These are phyloP conservation scores for Pterois miles DNA, from an alignment of 2,797 vertebrate genomes.

Conservation along the genomic window DNA sequence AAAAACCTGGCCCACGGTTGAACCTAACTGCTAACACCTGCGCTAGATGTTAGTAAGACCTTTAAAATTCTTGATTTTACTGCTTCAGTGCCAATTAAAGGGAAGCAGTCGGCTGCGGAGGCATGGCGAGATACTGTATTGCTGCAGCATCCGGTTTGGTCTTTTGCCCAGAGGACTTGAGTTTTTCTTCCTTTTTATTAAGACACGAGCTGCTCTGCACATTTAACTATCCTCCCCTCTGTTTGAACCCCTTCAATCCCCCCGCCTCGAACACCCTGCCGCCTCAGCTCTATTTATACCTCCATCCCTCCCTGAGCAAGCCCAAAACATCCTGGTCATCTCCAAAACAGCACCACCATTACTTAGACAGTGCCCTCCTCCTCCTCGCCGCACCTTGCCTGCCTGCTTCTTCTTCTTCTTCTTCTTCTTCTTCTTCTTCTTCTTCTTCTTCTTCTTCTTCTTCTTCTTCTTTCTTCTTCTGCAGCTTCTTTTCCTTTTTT, in stretches of 20 bases:
- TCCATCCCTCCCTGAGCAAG: constrained; percentile 38
- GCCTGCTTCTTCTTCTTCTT: too few relatives aligned
- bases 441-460: constrained; percentile 34
- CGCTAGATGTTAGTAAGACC: not conserved
- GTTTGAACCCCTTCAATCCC: constrained; percentile 40
- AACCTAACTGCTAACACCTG: not conserved
- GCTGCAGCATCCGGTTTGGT: constrained; percentile 10
- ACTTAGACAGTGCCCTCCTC: constrained; percentile 35
- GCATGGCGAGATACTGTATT: not conserved
- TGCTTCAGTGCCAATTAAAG: not conserved
- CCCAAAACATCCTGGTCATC: constrained; percentile 58
- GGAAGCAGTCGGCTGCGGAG: not conserved
- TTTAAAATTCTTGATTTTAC: not conserved
- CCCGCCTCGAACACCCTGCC: not conserved
- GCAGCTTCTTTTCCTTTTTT: constrained; percentile 39
- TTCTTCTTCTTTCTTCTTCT: constrained; percentile 22
- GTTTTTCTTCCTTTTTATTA: constrained; percentile 30
- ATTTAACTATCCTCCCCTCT: constrained; percentile 48
- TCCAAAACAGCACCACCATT: constrained; percentile 54
- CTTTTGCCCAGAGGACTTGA: constrained; percentile 12
- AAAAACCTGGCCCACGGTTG: not conserved
- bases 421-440: constrained; percentile 28
- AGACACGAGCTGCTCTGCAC: constrained; percentile 35
- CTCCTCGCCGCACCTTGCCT: not conserved
- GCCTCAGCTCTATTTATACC: constrained; percentile 62